Percentiles rank a stretch among this genome's conserved stretches.
These are phyloP conservation scores for Percina caprodes DNA, from an alignment of 2,113 vertebrate species.

Conservation along the genomic window DNA sequence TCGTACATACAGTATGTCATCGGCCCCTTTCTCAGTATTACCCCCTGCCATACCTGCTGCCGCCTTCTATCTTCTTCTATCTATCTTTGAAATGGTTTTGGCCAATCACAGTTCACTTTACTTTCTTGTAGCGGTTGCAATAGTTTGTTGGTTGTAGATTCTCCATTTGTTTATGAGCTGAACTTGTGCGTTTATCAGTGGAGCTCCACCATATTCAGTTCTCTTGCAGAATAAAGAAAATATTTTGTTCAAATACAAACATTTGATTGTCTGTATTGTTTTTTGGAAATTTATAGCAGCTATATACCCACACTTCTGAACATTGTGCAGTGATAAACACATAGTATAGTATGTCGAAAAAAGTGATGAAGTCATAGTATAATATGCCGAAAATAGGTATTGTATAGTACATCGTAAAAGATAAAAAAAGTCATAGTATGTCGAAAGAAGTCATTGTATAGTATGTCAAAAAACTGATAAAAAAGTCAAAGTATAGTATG, in stretches of 20 bases:
- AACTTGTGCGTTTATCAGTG: slow-evolving; percentile 79
- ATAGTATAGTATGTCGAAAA: too few species aligned
- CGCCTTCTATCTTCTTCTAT: too few species aligned
- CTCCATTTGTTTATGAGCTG: slow-evolving; percentile 78
- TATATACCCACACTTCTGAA: too few species aligned
- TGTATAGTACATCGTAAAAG: too few species aligned
- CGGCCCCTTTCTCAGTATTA: slow-evolving; percentile 75
- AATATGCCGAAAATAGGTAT: too few species aligned
- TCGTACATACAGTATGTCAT: not conserved
- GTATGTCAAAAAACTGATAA: too few species aligned
- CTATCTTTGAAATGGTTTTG: slow-evolving; percentile 66
- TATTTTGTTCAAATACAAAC: slow-evolving; percentile 83
- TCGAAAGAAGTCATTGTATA: too few species aligned
- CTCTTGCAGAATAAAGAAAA: slow-evolving; percentile 83
- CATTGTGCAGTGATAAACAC: too few species aligned
- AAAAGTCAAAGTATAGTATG: too few species aligned
- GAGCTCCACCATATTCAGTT: slow-evolving; percentile 77
- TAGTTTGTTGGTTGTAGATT: slow-evolving; percentile 80
- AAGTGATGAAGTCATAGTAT: too few species aligned
- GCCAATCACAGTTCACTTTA: slow-evolving; percentile 54
- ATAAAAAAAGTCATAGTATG: too few species aligned
- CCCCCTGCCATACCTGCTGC: slow-evolving; percentile 38
- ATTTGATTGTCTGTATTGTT: not conserved
- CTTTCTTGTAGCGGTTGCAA: slow-evolving; percentile 78
- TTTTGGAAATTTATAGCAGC: not conserved